These are phyloP conservation scores for Euura saliciscinereae DNA, from an alignment of 1,140 invertebrate species.

Conservation along the genomic window DNA sequence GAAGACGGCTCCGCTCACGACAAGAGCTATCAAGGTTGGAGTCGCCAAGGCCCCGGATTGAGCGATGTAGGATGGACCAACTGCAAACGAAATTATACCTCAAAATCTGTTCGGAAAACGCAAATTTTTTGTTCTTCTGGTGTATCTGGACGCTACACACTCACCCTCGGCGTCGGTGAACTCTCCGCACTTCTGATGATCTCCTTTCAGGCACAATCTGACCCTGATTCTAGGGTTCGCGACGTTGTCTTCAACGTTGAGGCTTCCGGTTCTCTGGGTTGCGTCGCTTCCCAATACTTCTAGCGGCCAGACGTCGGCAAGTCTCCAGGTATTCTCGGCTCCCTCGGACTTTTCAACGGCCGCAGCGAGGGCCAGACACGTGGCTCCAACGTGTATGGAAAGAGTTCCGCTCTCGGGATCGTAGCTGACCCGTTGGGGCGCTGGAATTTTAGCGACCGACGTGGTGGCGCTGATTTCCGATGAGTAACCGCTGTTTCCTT, in stretches of 20 bases:
- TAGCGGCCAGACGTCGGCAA: conserved; percentile 72
- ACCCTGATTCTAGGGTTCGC: conserved; percentile 73
- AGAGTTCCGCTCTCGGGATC: conserved; percentile 77
- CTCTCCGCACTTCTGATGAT: conserved; percentile 81
- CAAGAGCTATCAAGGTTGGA: conserved; percentile 79
- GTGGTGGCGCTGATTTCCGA: conserved; percentile 80
- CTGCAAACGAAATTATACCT: conserved; percentile 51
- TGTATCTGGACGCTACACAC: conserved; percentile 43
- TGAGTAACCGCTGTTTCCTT: conserved; percentile 84
- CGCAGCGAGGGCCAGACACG: conserved; percentile 75
- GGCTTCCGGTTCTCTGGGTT: conserved; percentile 70
- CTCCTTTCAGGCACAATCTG: conserved; percentile 77
- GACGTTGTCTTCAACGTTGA: conserved; percentile 60
- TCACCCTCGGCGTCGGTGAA: conserved; percentile 82
- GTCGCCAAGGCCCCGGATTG: conserved; percentile 78
- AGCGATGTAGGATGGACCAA: conserved; percentile 79
- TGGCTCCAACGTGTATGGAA: conserved; percentile 77
- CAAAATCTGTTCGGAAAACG: conserved; percentile 29
- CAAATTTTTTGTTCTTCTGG: conserved; percentile 21
- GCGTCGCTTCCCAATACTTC: conserved; percentile 70
- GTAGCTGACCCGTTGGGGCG: conserved; percentile 80
- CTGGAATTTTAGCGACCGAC: conserved; percentile 81
- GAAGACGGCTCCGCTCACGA: conserved; percentile 82
- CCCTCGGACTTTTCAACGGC: conserved; percentile 71
- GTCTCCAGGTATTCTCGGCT: conserved; percentile 66